Evolutionary conservation across 1,140 invertebrate genomes (phyloP).

Genomic region (Coboldia fuscipes): DNA sequence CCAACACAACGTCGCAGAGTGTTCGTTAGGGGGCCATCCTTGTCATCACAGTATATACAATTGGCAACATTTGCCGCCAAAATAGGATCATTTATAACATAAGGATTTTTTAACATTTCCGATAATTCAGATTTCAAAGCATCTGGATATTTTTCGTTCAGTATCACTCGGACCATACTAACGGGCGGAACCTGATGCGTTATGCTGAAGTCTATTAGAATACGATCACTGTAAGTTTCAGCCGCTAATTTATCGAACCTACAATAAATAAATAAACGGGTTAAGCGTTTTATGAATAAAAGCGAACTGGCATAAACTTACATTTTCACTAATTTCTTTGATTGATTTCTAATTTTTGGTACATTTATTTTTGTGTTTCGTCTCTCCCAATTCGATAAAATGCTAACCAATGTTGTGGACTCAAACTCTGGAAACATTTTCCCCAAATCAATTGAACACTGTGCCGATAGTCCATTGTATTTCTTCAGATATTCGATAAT

Average conservation of each 20-base stretch:
- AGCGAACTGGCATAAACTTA: not conserved
- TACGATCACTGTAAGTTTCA: conserved; percentile 19
- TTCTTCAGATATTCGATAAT: not conserved
- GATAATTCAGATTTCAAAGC: conserved; percentile 23
- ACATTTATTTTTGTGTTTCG: not conserved
- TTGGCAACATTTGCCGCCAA: conserved; percentile 40
- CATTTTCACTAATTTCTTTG: not conserved
- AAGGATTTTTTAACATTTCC: conserved; percentile 37
- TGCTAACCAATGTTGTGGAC: not conserved
- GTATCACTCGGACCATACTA: conserved; percentile 36
- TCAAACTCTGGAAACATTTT: not conserved
- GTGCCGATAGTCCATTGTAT: not conserved
- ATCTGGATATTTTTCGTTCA: conserved; percentile 30
- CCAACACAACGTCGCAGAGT: conserved; percentile 48
- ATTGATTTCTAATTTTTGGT: not conserved
- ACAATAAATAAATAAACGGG: conserved; percentile 3
- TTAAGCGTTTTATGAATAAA: not conserved
- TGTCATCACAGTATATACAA: conserved; percentile 40
- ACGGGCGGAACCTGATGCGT: conserved; percentile 32
- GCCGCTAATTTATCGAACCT: conserved; percentile 12
- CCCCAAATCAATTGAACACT: not conserved
- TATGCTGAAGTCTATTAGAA: conserved; percentile 33
- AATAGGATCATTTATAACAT: conserved; percentile 35
- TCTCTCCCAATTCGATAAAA: not conserved
- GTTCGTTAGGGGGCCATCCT: conserved; percentile 50